Evolutionary conservation across 2,797 vertebrate species (phyloP), one percentile per base, ranked within the genome.

Genomic region (Halcyon chelicuti): DNA sequence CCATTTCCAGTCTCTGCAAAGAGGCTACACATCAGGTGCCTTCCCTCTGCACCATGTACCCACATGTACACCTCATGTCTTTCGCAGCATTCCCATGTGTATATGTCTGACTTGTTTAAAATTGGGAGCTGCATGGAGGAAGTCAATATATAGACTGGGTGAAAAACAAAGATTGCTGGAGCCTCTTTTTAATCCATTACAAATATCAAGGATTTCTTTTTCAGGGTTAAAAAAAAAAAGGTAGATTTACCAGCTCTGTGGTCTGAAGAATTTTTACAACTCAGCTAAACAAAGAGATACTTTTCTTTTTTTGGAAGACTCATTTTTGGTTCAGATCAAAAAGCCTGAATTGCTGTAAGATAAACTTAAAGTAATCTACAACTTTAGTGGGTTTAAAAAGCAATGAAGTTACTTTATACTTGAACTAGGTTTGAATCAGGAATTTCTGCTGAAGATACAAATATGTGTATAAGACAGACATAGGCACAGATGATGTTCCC

Each of bases 11-110:
- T 28, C 54, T 47, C 39, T 68, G 39, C 2, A 5, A 60, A 61
- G 62, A 60, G 29, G 5, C 10, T 39, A 26, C 7, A 9, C 37
- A 29, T 14, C 77, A 57, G 16, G 57, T 55, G 22, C 37, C 0
- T 2, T 33, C 42, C n/a, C 60, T 47, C 57, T 4, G 6, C 12
- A 4, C 25, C 1, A 0, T 1, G 8, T 5, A 10, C 19, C 35
- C 66, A 11, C 17, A 4, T 0, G 0, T 31, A 22, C 51, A 46
- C 14, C 16, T 29, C 1, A 0, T 0, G 17, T 1, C 23, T 23
- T 73, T 20, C 8, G 14, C 40, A 40, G 19, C 2, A 0, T 40
- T 72, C 19, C 15, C 0, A 1, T 2, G 0, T 44, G 4, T 8
- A 9, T 40, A 4, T 23, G 3, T 13, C 28, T 49, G 44, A n/a